Conservation (phyloP, 2,888 invertebrate species). For the Acleris literana region DNA sequence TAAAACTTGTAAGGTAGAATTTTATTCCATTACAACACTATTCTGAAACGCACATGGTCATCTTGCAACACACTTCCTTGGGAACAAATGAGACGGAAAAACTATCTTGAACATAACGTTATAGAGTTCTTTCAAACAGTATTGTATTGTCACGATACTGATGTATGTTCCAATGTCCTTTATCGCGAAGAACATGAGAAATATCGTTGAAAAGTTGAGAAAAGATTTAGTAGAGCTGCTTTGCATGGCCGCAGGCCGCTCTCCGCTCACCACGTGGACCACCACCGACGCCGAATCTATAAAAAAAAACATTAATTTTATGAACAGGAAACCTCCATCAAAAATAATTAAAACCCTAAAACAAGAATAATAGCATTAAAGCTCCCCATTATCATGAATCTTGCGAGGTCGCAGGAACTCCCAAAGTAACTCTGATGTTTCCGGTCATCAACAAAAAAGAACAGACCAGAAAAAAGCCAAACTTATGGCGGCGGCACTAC, state of each 20-base stretch:
- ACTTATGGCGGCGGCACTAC: conserved; percentile 21
- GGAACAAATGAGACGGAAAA: conserved; percentile 47
- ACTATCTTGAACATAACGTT: conserved; percentile 42
- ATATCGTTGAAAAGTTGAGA: conserved; percentile 48
- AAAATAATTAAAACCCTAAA: not conserved
- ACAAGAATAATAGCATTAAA: conserved; percentile 20
- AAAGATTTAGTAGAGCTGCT: conserved; percentile 57
- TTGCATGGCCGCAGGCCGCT: conserved; percentile 86
- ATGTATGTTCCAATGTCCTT: conserved; percentile 9
- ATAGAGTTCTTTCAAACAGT: conserved; percentile 12
- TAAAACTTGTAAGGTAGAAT: conserved; percentile 16
- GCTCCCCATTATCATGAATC: conserved; percentile 21
- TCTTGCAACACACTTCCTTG: conserved; percentile 60
- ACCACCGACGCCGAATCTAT: conserved; percentile 91
- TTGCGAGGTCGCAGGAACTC: conserved; percentile 21
- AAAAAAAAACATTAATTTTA: conserved; percentile 40
- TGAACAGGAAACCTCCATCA: conserved; percentile 13
- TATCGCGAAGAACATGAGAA: conserved; percentile 48
- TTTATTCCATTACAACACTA: conserved; percentile 52
- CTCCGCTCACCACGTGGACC: conserved; percentile 92
- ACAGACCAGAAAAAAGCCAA: conserved; percentile 18
- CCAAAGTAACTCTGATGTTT: conserved; percentile 25
- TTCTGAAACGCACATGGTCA: conserved; percentile 54
- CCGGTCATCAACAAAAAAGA: conserved; percentile 28
- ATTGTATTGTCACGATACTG: not conserved